Conservation (phyloP, 2,797 vertebrate species). For the Melanotaenia parkinsoni region DNA sequence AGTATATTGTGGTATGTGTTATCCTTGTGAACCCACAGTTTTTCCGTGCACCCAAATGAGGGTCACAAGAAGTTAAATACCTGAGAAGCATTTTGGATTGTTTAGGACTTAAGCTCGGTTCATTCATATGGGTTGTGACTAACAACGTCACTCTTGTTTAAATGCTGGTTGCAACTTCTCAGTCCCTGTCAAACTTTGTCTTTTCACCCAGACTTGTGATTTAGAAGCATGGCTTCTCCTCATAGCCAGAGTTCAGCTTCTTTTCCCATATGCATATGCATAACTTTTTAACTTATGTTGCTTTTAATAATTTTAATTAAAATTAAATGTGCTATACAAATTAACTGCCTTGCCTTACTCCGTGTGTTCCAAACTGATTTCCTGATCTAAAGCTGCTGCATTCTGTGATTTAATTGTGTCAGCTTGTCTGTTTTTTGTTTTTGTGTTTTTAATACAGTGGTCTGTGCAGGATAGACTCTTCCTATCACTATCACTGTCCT, state of each 20-base stretch:
- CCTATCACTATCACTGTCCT: slow-evolving; percentile 17
- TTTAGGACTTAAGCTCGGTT: background rate
- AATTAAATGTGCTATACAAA: too few relatives aligned
- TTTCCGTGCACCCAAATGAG: background rate
- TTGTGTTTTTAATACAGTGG: background rate
- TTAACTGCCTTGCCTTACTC: slow-evolving; percentile 19
- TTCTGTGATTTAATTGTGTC: slow-evolving; percentile 51
- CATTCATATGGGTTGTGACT: slow-evolving; percentile 6
- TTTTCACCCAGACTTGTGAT: slow-evolving; percentile 46
- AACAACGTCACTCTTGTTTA: slow-evolving; percentile 14
- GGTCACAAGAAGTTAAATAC: background rate
- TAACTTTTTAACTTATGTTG: too few relatives aligned
- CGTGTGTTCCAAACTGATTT: slow-evolving; percentile 30
- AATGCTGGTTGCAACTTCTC: slow-evolving; percentile 17
- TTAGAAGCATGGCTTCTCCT: slow-evolving; percentile 45
- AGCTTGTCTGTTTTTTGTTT: slow-evolving; percentile 30
- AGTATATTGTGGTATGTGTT: background rate
- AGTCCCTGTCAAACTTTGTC: slow-evolving; percentile 35
- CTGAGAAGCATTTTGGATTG: background rate
- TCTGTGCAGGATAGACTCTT: slow-evolving; percentile 24
- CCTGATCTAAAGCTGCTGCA: slow-evolving; percentile 32
- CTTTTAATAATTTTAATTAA: too few relatives aligned
- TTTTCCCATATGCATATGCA: too few relatives aligned
- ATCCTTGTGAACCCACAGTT: background rate
- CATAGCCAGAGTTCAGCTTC: slow-evolving; percentile 50